These are phyloP conservation scores for Chirona hameri DNA, from an alignment of 2,888 invertebrate species.

Conservation along the genomic window DNA sequence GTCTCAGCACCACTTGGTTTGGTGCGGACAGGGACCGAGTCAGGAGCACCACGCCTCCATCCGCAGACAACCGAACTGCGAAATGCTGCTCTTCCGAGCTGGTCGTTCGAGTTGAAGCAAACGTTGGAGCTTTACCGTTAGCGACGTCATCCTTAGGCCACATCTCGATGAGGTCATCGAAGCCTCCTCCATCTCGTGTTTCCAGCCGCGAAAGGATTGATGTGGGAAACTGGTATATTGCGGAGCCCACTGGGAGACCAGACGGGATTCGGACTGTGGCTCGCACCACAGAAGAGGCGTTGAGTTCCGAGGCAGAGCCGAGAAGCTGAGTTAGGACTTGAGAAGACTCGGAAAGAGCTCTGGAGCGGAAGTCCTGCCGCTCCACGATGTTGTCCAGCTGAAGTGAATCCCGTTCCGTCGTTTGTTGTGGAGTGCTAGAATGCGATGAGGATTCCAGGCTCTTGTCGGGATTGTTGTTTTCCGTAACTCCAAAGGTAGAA, in stretches of 20 bases:
- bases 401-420: neutral
- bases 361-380: neutral
- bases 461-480: too few relatives aligned
- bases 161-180: neutral
- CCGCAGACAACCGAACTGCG: neutral
- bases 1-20: neutral
- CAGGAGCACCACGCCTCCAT: neutral
- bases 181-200: neutral
- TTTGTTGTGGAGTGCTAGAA: too few relatives aligned
- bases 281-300: neutral
- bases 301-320: neutral
- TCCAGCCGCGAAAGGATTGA: neutral
- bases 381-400: neutral
- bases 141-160: neutral
- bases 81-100: neutral
- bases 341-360: neutral
- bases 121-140: too few relatives aligned
- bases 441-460: too few relatives aligned
- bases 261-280: neutral
- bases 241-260: neutral
- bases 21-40: neutral
- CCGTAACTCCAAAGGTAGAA: too few relatives aligned
- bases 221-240: neutral
- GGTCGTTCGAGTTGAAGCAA: too few relatives aligned
- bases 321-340: neutral